These are phyloP conservation scores for Proterorhinus semilunaris DNA, from an alignment of 2,113 vertebrate species.

Conservation along the genomic window DNA sequence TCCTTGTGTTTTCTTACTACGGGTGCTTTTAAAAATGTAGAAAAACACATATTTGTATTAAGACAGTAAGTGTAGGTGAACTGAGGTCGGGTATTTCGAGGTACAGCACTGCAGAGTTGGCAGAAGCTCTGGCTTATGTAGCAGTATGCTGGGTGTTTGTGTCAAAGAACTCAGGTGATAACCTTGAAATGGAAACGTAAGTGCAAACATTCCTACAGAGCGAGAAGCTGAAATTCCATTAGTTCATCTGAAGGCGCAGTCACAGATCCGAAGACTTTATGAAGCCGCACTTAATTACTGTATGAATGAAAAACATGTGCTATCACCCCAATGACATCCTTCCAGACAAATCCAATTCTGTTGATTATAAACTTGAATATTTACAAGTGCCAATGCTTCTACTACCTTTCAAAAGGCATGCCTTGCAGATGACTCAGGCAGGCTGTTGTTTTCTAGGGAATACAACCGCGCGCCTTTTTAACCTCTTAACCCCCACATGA, in stretches of 20 bases:
- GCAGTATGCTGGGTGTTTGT: not conserved
- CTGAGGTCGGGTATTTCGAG: not conserved
- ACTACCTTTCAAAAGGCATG: too few species aligned
- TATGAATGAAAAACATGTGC: not conserved
- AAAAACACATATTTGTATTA: too few species aligned
- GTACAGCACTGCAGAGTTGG: not conserved
- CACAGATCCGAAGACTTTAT: not conserved
- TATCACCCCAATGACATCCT: not conserved
- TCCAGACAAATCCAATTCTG: not conserved
- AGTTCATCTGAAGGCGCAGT: not conserved
- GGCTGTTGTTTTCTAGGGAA: too few species aligned
- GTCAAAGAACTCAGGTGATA: not conserved
- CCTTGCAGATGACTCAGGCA: too few species aligned
- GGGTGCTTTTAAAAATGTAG: too few species aligned
- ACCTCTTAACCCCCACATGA: too few species aligned
- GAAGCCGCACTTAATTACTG: too few species aligned
- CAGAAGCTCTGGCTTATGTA: not conserved
- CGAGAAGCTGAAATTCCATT: not conserved
- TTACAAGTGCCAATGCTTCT: too few species aligned
- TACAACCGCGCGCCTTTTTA: too few species aligned
- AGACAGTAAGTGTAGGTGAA: not conserved
- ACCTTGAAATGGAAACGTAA: not conserved
- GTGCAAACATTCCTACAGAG: not conserved
- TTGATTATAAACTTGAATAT: not conserved
- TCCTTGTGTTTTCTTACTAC: too few species aligned